Percentiles rank a stretch among this genome's conserved stretches.
Conservation (phyloP, 2,797 vertebrate species). For the Helostoma temminkii region DNA sequence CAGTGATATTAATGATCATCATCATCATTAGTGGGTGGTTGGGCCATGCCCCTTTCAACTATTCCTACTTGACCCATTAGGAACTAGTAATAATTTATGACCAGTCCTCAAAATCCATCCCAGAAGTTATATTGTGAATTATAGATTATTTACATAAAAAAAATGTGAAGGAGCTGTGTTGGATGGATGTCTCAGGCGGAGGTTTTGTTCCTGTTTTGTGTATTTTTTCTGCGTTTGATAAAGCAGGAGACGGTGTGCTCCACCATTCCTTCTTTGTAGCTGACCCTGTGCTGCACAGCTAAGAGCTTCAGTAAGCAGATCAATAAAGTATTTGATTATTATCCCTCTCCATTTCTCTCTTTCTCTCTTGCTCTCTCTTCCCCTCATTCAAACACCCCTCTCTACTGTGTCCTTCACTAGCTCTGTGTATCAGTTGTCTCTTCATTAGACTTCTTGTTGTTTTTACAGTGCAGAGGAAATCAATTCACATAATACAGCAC, state of each 20-base stretch:
- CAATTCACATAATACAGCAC: slow-evolving; percentile 54
- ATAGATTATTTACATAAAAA: too few relatives aligned
- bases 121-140: too few relatives aligned
- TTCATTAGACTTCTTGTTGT: slow-evolving; percentile 60
- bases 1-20: too few relatives aligned
- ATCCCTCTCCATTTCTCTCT: slow-evolving; percentile 32
- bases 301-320: slow-evolving; percentile 52
- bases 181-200: neutral
- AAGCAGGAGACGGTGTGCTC: slow-evolving; percentile 9
- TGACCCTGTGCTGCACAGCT: slow-evolving; percentile 31
- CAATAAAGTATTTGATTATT: slow-evolving; percentile 70
- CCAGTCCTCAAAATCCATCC: too few relatives aligned
- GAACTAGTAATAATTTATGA: too few relatives aligned
- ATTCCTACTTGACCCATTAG: too few relatives aligned
- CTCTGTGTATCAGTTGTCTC: slow-evolving; percentile 36
- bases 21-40: too few relatives aligned
- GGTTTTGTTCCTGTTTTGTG: neutral
- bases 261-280: slow-evolving; percentile 24
- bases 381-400: slow-evolving; percentile 21
- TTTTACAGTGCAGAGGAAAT: slow-evolving; percentile 61
- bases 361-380: neutral
- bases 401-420: slow-evolving; percentile 15
- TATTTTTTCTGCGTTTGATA: neutral
- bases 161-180: neutral
- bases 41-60: too few relatives aligned